These are phyloP conservation scores for Pocillopora damicornis DNA, from an alignment of 64 coral and sea anemone species.

Conservation along the genomic window DNA sequence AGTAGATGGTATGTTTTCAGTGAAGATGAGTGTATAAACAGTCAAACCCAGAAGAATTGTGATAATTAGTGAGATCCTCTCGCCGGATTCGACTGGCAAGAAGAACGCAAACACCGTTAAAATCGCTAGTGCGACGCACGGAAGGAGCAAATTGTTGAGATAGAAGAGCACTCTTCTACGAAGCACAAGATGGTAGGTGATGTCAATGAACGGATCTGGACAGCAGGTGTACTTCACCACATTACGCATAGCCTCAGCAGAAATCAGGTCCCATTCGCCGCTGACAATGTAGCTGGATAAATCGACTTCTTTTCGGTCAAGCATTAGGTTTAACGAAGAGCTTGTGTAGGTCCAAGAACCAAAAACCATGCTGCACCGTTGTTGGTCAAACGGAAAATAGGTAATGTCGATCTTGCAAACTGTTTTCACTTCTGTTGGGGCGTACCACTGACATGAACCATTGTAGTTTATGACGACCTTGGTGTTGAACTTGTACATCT, in stretches of 20 bases:
- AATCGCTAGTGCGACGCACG: constrained; percentile 62
- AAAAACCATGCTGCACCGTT: constrained; percentile 76
- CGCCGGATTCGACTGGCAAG: constrained; percentile 64
- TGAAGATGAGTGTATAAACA: constrained; percentile 85
- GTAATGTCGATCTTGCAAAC: constrained; percentile 95
- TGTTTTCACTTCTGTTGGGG: constrained; percentile 88
- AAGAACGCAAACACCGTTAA: constrained; percentile 66
- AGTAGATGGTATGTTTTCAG: constrained; percentile 73
- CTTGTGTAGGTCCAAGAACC: constrained; percentile 88
- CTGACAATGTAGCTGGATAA: constrained; percentile 77
- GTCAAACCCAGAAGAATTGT: constrained; percentile 83
- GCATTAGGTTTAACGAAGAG: constrained; percentile 61
- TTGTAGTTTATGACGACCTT: constrained; percentile 72
- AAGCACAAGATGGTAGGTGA: constrained; percentile 70
- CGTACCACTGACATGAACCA: constrained; percentile 79
- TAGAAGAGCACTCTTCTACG: constrained; percentile 77
- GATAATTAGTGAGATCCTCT: constrained; percentile 75
- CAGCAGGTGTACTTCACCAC: constrained; percentile 90
- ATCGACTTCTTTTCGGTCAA: constrained; percentile 55
- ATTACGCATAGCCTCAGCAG: constrained; percentile 56
- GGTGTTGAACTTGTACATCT: constrained; percentile 97
- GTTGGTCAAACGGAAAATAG: constrained; percentile 87
- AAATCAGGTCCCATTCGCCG: constrained; percentile 82
- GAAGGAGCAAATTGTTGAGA: constrained; percentile 83
- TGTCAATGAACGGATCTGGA: constrained; percentile 72